Conservation (phyloP, 2,113 vertebrate genomes). For the Paradisaea rubra region DNA sequence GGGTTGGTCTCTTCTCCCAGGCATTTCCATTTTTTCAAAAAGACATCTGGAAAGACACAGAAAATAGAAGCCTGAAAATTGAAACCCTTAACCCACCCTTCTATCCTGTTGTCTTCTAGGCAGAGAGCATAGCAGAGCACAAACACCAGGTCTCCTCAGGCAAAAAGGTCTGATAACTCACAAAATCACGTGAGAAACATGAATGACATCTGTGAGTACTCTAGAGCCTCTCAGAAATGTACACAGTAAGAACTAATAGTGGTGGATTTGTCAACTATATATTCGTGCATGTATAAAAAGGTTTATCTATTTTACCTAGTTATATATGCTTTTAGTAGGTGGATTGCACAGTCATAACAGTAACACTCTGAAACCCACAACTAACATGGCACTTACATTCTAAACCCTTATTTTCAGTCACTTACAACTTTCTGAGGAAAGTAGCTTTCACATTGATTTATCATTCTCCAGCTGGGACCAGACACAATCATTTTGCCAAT, state of each 20-base stretch:
- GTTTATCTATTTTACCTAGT: neutral
- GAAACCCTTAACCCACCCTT: neutral
- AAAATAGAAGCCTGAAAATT: neutral
- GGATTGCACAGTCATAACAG: neutral
- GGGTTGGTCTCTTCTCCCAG: neutral
- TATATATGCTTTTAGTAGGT: conserved; percentile 2
- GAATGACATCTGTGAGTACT: neutral
- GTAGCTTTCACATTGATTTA: conserved; percentile 42
- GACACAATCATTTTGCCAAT: neutral
- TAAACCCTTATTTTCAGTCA: conserved; percentile 15
- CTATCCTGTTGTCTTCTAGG: neutral
- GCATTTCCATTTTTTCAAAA: neutral
- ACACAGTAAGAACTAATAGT: neutral
- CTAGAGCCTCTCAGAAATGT: neutral
- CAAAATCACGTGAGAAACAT: neutral
- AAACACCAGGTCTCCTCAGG: neutral
- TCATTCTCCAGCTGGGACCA: conserved; percentile 19
- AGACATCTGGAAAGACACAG: neutral
- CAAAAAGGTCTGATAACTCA: neutral
- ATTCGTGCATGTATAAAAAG: neutral
- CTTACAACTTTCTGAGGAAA: conserved; percentile 20
- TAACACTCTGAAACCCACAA: neutral
- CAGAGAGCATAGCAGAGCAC: neutral
- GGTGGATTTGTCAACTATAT: neutral
- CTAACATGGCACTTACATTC: neutral